phyloP scores from a whole-genome alignment of 2,797 vertebrate genomes.

The Atherinosoma microstoma region DNA sequence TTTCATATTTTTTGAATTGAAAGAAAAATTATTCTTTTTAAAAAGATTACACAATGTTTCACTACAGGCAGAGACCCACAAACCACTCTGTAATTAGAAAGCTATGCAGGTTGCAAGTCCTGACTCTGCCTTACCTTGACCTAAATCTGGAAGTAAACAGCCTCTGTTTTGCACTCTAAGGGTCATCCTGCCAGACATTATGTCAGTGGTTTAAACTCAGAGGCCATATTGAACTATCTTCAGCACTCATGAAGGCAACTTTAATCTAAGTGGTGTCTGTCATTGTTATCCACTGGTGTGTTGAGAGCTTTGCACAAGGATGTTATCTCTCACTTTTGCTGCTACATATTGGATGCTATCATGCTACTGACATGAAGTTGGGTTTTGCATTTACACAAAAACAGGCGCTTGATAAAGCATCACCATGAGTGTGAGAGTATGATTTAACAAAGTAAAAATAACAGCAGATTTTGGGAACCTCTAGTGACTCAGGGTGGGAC shows the following conservation, averaged over 20 bases:
- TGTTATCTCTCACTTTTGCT: conserved; percentile 36
- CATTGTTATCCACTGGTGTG: conserved; percentile 31
- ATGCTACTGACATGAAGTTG: conserved; percentile 31
- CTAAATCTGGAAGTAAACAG: conserved; percentile 47
- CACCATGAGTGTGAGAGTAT: conserved; percentile 46
- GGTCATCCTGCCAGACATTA: conserved; percentile 27
- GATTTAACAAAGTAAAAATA: conserved; percentile 79
- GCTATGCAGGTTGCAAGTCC: conserved; percentile 34
- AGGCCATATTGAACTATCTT: conserved; percentile 47
- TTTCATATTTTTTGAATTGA: neutral
- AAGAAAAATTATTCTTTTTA: neutral
- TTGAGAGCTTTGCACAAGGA: conserved; percentile 31
- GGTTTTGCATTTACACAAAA: conserved; percentile 33
- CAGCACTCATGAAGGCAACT: conserved; percentile 46
- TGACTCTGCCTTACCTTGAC: conserved; percentile 59
- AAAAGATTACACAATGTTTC: no score
- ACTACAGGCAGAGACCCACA: conserved; percentile 7
- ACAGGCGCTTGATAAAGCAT: conserved; percentile 47
- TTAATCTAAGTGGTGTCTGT: conserved; percentile 20
- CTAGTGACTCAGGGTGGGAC: conserved; percentile 82
- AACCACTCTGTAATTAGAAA: conserved; percentile 46
- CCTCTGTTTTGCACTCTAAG: conserved; percentile 47
- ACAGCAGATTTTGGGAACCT: conserved; percentile 72
- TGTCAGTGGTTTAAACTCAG: conserved; percentile 52
- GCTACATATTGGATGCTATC: conserved; percentile 30